Percentiles rank a stretch among this genome's conserved stretches.
These are phyloP conservation scores for Empidonax alnorum DNA, from an alignment of 2,113 vertebrate genomes.

Conservation along the genomic window DNA sequence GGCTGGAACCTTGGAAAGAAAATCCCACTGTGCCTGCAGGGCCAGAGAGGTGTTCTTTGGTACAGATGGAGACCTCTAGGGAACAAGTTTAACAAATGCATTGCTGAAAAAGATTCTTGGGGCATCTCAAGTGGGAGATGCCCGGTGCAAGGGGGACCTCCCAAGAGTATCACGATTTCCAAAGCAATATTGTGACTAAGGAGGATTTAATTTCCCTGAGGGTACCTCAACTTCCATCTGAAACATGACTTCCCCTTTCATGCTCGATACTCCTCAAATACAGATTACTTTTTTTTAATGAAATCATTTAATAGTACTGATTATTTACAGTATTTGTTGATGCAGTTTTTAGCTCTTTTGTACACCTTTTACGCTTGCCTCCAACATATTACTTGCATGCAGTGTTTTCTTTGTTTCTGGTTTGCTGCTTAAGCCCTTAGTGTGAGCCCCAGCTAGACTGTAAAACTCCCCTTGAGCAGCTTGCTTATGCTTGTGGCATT, in stretches of 20 bases:
- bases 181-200: neutral
- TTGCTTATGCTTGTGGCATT: conserved; percentile 68
- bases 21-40: neutral
- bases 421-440: conserved; percentile 51
- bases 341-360: neutral
- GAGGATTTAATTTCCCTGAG: neutral
- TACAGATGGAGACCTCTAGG: neutral
- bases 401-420: conserved; percentile 6
- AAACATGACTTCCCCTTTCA: neutral
- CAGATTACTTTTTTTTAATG: neutral
- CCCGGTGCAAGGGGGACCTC: neutral
- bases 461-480: conserved; percentile 35
- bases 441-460: conserved; percentile 15
- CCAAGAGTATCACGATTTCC: neutral
- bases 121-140: neutral
- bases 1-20: neutral
- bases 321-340: neutral
- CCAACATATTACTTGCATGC: conserved; percentile 40
- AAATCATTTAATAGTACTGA: neutral
- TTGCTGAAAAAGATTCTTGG: neutral
- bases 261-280: conserved; percentile 9
- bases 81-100: neutral
- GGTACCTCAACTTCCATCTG: neutral
- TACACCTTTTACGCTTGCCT: conserved; percentile 15
- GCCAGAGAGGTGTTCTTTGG: neutral